Percentiles rank a stretch among this genome's conserved stretches.
Conservation (phyloP, 2,113 vertebrate genomes). For the Origma solitaria region DNA sequence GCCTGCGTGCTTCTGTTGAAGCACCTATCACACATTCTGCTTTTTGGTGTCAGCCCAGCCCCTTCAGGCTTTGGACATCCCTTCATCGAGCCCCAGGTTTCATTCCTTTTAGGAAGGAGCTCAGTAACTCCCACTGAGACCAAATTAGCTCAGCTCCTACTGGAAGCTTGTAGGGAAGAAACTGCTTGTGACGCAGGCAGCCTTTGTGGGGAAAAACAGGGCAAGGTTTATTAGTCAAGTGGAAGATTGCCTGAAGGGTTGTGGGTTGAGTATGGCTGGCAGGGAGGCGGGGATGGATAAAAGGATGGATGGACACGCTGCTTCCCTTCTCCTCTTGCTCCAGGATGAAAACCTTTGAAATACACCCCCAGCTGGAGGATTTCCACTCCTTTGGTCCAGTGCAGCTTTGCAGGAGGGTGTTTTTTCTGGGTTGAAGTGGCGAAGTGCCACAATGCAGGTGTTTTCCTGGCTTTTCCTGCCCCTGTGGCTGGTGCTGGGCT, state of each 20-base stretch:
- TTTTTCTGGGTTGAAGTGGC: background rate
- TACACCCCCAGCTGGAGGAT: fast-evolving
- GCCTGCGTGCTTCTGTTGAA: background rate
- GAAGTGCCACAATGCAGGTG: fast-evolving
- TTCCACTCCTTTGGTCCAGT: background rate
- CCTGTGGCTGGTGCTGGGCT: background rate
- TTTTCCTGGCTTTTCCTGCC: background rate
- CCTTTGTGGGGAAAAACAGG: background rate
- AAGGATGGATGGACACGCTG: background rate
- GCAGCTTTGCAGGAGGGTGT: background rate
- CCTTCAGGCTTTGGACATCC: background rate
- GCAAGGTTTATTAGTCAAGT: background rate
- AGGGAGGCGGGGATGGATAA: background rate
- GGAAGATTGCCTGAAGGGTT: background rate
- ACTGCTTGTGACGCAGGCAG: background rate
- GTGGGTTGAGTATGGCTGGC: background rate
- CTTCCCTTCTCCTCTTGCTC: background rate
- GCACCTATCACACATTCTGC: background rate
- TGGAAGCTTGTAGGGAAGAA: slow-evolving; percentile 15
- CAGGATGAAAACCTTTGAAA: background rate
- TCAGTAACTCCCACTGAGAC: slow-evolving; percentile 40
- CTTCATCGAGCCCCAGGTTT: background rate
- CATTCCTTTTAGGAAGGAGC: background rate
- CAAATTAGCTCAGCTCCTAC: slow-evolving; percentile 48
- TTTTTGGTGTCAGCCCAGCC: background rate